A percentile compares a stretch with the other conserved stretches of the same genome.
Conservation (phyloP, 1,140 invertebrate genomes). For the Aphis craccivora region DNA sequence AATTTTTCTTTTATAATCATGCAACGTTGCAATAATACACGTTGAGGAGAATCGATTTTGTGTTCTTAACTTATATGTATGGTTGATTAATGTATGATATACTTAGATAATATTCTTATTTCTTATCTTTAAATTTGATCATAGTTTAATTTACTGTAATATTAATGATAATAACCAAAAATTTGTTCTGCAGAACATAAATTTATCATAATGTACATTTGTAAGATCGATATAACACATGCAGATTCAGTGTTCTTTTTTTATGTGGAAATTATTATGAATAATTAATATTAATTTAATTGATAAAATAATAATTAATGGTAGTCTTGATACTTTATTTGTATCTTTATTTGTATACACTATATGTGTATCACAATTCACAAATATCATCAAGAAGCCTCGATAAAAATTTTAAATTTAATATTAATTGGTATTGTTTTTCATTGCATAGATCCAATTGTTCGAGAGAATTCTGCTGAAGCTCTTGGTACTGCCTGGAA, state of each 20-base stretch:
- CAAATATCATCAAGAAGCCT: not conserved
- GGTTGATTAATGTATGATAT: too few relatives aligned
- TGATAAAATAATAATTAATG: not conserved
- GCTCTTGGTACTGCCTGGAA: constrained; percentile 95
- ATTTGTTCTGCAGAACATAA: too few relatives aligned
- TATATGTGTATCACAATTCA: not conserved
- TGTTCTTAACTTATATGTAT: too few relatives aligned
- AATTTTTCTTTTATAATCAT: not conserved
- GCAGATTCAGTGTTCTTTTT: not conserved
- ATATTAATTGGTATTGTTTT: not conserved
- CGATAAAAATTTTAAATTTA: not conserved
- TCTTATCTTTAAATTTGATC: not conserved
- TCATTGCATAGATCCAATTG: constrained; percentile 75
- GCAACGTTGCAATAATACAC: too few relatives aligned
- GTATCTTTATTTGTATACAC: too few relatives aligned
- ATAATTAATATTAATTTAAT: not conserved
- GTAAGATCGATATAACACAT: not conserved
- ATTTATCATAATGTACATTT: not conserved
- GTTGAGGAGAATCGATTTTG: too few relatives aligned
- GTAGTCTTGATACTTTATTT: not conserved
- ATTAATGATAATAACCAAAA: not conserved
- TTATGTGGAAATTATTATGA: not conserved
- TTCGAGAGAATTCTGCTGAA: constrained; percentile 85
- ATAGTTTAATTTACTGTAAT: not conserved
- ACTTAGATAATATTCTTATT: not conserved